phyloP scores from a whole-genome alignment of 2,113 vertebrate species.

The Catharus minimus region DNA sequence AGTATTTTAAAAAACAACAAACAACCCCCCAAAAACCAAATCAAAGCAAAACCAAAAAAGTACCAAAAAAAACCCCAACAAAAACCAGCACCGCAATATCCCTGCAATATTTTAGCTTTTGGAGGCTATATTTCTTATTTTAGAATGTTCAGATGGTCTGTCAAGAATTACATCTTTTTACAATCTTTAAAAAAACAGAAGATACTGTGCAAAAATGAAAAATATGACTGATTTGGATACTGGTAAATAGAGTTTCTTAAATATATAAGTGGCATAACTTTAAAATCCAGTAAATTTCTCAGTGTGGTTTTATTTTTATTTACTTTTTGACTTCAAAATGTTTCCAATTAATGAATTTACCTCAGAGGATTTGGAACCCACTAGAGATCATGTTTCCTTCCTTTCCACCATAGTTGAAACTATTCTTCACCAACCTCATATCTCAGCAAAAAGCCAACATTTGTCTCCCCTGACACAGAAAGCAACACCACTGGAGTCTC shows the following conservation, averaged over 20 bases:
- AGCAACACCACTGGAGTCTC: not conserved
- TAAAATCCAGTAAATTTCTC: not conserved
- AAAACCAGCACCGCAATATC: not conserved
- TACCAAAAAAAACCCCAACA: not conserved
- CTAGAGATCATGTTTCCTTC: not conserved
- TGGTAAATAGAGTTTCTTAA: not conserved
- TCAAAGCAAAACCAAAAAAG: not conserved
- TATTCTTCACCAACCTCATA: not conserved
- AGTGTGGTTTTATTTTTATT: not conserved
- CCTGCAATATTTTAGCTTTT: fast-evolving
- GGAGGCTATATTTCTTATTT: not conserved
- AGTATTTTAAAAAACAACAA: not conserved
- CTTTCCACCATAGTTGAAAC: not conserved
- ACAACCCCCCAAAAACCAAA: not conserved
- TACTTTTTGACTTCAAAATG: not conserved
- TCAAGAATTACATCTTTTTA: not conserved
- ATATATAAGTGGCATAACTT: not conserved
- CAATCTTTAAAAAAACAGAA: not conserved
- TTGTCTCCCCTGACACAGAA: not conserved
- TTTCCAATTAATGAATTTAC: not conserved
- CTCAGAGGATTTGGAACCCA: not conserved
- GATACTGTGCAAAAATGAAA: not conserved
- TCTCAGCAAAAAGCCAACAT: not conserved
- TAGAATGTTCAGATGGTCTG: not conserved
- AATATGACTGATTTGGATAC: not conserved